Base-by-base conservation (phyloP, 1,140 invertebrate species). In the Neodiprion pinetum region DNA sequence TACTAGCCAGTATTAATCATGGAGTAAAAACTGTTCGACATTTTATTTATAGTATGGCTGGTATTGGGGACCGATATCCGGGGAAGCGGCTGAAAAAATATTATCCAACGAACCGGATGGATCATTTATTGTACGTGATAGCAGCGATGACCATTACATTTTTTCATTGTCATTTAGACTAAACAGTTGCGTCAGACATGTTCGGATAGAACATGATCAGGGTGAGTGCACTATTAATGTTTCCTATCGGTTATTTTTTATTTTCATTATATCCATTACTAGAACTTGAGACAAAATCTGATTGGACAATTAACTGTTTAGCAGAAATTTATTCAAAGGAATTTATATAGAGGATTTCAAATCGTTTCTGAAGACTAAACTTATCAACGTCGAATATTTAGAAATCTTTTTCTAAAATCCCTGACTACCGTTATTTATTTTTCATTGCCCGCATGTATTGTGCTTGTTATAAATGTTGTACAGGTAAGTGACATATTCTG, bases 41-140 rank as follows among this genome's bases (percentile, higher is more conserved):
- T 79, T 78, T 80, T 74, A 80, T 77, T 65, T 91, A 76, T 84
- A 98, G 96, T 97, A 96, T 88, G 96, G 96, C 66, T 99, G 97
- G 97, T 99, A 99, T 87, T 99, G 97, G 97, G 98, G 98, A 79
- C 97, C 97, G 67, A 92, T 99, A 81, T 97, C 96, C 73, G 96
- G 96, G 70, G 96, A 98, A 88, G 94, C 95, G 74, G 97, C 97
- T 1, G 97, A 99, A 86, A 96, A 96, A 87, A 94, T 98, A 77
- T 89, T 99, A 17, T 95, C 94, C 7, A 96, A 96, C 83, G 97
- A 99, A 89, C 96, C 97, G 1, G 97, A 99, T 87, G 98, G 95
- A 10, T 96, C 95, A 11, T 99, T 99, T 83, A 96, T 99, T 73
- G 96, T 99, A n/a, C 91, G 97, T 76, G 98, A 99, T 86, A 98